Evolutionary conservation across 2,888 invertebrate species (phyloP), one percentile per base, ranked within the genome.

Genomic region (Myopa tessellatipennis): DNA sequence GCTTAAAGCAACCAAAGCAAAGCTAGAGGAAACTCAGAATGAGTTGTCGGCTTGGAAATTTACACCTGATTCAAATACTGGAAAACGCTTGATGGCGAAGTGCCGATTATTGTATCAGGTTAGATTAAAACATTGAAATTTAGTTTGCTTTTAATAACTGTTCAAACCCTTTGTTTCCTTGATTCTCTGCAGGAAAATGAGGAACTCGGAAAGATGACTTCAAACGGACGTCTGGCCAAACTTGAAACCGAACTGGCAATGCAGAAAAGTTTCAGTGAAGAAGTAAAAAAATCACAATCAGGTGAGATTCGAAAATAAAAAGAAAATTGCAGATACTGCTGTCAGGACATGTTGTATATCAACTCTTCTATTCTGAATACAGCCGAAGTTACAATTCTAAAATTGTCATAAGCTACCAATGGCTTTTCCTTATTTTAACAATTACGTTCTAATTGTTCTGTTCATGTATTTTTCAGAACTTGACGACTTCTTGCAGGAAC

Each of bases 41-140:
- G 99, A 99, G 91, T 91, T 99, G 68, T 95, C 96, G 77, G 98
- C 99, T 4, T 99, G 98, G 98, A 99, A 99, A 90, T 99, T 99
- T 90, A 98, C 98, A 16, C 98, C 98, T n/a, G 99, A 99, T 90
- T 98, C 98, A 81, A 98, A 98, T 91, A 98, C 98, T 69, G 99
- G 99, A 81, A 99, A 98, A 90, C 93, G 98, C 82, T 91, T 99
- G 82, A 98, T 99, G 98, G 98, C 98, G 12, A 98, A 98, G 89
- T 99, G 98, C 88, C 93, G 98, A 80, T 90, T 97, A 82, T 90
- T 99, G 69, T 96, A 98, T 87, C 97, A 98, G 89, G 85, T 85
- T 79, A 73, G 45, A 7, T 67, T 10, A 61, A 61, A 40, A 40
- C 18, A 3, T 18, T 18, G 10, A 55, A 4, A 63, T n/a, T 12